Base-by-base conservation (phyloP, 2,797 vertebrate genomes). In the Poeciliopsis paucimaculata region DNA sequence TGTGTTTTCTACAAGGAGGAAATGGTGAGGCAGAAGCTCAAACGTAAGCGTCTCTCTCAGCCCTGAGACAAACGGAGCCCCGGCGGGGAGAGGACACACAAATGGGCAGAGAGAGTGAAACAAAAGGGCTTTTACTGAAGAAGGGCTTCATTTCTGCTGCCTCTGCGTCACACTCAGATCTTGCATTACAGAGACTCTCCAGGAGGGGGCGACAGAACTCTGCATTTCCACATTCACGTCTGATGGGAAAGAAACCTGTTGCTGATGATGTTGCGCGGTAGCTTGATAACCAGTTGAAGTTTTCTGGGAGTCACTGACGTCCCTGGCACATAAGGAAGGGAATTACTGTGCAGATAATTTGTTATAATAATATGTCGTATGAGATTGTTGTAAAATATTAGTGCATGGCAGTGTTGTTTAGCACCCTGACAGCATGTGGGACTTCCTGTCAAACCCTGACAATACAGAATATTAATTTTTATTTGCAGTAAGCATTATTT, bases 41-140 rank as follows among this genome's bases (percentile, higher is more conserved):
- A 96, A 90, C 95, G 94, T 87, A 96, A 94, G 85, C 95, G 93
- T 87, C 95, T 95, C 87, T 92, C 92, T 89, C 95, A 96, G 91
- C 94, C 95, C 80, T 96, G 92, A 94, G 91, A 82, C 0, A 20
- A n/a, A 60, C 10, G 2, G 81, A 78, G 85, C 83, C 86, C 86
- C 62, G 68, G 79, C 39, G 80, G 83, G 84, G 79, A 84, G 86
- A 77, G 77, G 82, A 85, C 82, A 80, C 55, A 45, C n/a, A 62
- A 80, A 88, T 72, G 77, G 70, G 71, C 84, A 75, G 87, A 85
- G 81, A 86, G 83, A 83, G 80, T 75, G 36, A 43, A 75, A 31
- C 49, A 73, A 51, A 75, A 83, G 79, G 84, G 81, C 84, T 75
- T 78, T 51, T 53, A 78, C 13, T 51, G 86, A 81, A 73, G 78